A percentile compares a stretch with the other conserved stretches of the same genome.
These are phyloP conservation scores for Budorcas taxicolor DNA, from an alignment of 2,113 vertebrate genomes.

Conservation along the genomic window DNA sequence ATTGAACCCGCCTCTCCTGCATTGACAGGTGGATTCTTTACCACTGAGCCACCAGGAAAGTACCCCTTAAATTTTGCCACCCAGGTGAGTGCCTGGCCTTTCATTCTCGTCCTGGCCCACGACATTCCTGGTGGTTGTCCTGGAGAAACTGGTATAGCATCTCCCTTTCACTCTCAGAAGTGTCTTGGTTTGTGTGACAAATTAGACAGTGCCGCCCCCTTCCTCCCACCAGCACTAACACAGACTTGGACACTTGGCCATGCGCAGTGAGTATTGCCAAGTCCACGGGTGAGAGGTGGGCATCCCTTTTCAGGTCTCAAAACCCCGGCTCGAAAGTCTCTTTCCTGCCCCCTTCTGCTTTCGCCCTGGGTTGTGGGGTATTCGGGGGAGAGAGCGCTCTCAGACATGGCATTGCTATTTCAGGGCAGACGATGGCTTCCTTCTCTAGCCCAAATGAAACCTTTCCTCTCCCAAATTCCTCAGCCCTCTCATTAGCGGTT, in stretches of 20 bases:
- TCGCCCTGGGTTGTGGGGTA: background rate
- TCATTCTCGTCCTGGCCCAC: fast-evolving
- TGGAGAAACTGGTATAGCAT: background rate
- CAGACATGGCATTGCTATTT: constrained; percentile 69
- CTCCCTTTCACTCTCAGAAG: too few relatives aligned
- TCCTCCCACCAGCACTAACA: fast-evolving
- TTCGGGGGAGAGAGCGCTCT: background rate
- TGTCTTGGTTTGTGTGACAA: background rate
- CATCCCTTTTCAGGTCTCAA: background rate
- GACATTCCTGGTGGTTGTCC: background rate
- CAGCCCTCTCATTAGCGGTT: constrained; percentile 86
- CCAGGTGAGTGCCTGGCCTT: background rate
- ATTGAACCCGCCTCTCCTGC: background rate
- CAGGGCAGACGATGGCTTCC: constrained; percentile 76
- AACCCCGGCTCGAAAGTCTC: background rate
- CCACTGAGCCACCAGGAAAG: background rate
- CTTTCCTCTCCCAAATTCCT: constrained; percentile 76
- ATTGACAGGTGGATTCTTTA: background rate
- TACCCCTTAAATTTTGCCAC: background rate
- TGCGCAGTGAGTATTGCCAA: fast-evolving
- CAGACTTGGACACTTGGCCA: background rate
- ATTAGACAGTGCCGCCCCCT: fast-evolving
- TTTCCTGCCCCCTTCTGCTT: background rate
- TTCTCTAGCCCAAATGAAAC: constrained; percentile 77
- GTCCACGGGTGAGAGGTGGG: background rate